Conservation (phyloP, 2,888 invertebrate species). For the Trichopoda pennipes region DNA sequence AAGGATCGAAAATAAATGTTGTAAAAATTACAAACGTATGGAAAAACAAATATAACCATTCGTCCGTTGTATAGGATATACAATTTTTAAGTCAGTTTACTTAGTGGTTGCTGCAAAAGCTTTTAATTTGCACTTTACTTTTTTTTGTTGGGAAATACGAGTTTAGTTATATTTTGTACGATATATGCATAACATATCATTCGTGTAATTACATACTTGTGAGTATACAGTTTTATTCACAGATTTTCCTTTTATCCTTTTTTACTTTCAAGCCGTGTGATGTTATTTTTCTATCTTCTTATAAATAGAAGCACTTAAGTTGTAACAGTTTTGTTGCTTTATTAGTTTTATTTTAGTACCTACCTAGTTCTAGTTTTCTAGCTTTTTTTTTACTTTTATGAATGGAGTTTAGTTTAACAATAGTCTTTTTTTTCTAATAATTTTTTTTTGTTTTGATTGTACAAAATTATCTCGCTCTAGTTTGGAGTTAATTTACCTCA, state of each 20-base stretch:
- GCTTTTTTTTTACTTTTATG: not conserved
- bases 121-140: not conserved
- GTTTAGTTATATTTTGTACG: too few relatives aligned
- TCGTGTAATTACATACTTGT: not conserved
- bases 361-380: not conserved
- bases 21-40: too few relatives aligned
- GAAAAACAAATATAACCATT: too few relatives aligned
- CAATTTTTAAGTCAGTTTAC: not conserved
- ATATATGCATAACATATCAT: too few relatives aligned
- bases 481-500: slow-evolving; percentile 15
- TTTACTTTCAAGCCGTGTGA: not conserved
- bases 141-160: too few relatives aligned
- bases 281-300: slow-evolving; percentile 18
- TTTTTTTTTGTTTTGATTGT: not conserved
- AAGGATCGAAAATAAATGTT: too few relatives aligned
- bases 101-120: not conserved
- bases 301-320: slow-evolving; percentile 42
- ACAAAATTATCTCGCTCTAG: slow-evolving; percentile 32
- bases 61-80: not conserved
- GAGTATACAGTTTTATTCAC: too few relatives aligned
- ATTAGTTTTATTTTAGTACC: slow-evolving; percentile 9
- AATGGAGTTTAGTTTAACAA: slow-evolving; percentile 4
- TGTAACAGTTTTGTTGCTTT: slow-evolving; percentile 56
- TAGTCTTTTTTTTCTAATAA: not conserved
- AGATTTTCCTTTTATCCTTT: slow-evolving; percentile 29